Evolutionary conservation across 2,797 vertebrate genomes (phyloP).

Genomic region (Hippocampus kuda): DNA sequence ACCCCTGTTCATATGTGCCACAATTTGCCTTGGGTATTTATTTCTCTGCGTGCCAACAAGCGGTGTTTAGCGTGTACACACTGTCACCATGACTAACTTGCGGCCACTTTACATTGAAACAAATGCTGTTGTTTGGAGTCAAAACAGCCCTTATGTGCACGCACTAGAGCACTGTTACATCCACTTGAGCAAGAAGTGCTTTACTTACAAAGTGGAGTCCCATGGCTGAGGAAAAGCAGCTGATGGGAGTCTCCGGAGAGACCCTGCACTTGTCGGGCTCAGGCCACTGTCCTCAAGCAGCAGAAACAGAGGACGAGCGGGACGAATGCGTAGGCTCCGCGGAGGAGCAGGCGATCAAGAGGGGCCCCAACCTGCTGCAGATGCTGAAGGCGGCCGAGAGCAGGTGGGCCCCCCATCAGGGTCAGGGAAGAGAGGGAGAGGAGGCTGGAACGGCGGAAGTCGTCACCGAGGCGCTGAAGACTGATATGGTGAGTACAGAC

Average conservation of each 20-base stretch:
- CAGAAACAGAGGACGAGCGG: not conserved
- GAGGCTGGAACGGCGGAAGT: not conserved
- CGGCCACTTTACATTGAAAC: slow-evolving; percentile 24
- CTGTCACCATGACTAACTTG: slow-evolving; percentile 16
- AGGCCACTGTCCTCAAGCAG: slow-evolving; percentile 14
- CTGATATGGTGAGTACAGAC: slow-evolving; percentile 47
- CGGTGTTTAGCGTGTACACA: slow-evolving; percentile 40
- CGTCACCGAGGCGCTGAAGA: slow-evolving; percentile 42
- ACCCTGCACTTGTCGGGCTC: slow-evolving; percentile 9
- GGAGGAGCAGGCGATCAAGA: slow-evolving; percentile 14
- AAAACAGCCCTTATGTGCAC: slow-evolving; percentile 27
- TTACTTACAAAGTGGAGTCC: slow-evolving; percentile 11
- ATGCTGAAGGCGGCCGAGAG: slow-evolving; percentile 54
- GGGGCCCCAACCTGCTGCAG: slow-evolving; percentile 39
- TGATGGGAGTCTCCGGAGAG: slow-evolving; percentile 11
- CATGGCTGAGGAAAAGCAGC: slow-evolving; percentile 31
- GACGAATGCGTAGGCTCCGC: slow-evolving; percentile 1
- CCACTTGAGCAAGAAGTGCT: slow-evolving; percentile 6
- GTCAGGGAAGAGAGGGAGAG: slow-evolving; percentile 17
- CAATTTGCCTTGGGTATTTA: slow-evolving; percentile 6
- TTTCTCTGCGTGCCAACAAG: not conserved
- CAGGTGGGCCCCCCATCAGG: slow-evolving; percentile 15
- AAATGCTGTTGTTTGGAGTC: slow-evolving; percentile 46
- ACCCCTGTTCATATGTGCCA: slow-evolving; percentile 8
- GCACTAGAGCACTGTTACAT: not conserved